Percentiles rank a stretch among this genome's conserved stretches.
Conservation (phyloP, 1,140 invertebrate genomes). For the Pinna nobilis region DNA sequence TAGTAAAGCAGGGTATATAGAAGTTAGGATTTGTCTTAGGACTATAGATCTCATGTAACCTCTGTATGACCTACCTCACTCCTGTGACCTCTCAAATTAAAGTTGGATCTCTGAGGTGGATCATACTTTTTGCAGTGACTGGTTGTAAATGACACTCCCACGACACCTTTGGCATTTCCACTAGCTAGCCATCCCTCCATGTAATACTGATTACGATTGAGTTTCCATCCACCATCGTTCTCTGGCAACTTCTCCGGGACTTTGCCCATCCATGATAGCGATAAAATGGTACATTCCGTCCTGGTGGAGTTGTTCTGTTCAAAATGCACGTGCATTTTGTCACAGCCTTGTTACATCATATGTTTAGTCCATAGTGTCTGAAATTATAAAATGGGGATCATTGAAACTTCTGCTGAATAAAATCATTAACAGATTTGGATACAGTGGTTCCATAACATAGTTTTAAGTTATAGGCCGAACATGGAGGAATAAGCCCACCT, state of each 20-base stretch:
- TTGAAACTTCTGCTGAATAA: too few species aligned
- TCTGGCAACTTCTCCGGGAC: conserved; percentile 94
- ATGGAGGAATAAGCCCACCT: too few species aligned
- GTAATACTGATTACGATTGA: conserved; percentile 96
- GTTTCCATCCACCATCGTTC: conserved; percentile 80
- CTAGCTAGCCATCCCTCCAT: conserved; percentile 99
- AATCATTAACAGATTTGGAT: too few species aligned
- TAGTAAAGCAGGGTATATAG: too few species aligned
- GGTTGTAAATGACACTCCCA: conserved; percentile 97
- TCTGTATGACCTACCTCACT: conserved; percentile 87
- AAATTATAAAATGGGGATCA: too few species aligned
- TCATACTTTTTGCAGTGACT: conserved; percentile 81
- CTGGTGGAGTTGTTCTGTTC: conserved; percentile 93
- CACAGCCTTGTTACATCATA: neutral
- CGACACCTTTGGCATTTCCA: conserved; percentile 94
- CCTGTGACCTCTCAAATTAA: conserved; percentile 96
- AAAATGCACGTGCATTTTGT: conserved; percentile 81
- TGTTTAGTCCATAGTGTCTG: too few species aligned
- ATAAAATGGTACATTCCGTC: conserved; percentile 95
- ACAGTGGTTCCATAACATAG: too few species aligned
- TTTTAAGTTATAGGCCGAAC: too few species aligned
- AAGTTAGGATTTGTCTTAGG: too few species aligned
- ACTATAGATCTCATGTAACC: too few species aligned
- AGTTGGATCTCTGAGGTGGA: conserved; percentile 87
- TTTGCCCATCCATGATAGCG: conserved; percentile 98